Evolutionary conservation across 2,797 vertebrate species (phyloP).

Genomic region (Peromyscus nudipes): DNA sequence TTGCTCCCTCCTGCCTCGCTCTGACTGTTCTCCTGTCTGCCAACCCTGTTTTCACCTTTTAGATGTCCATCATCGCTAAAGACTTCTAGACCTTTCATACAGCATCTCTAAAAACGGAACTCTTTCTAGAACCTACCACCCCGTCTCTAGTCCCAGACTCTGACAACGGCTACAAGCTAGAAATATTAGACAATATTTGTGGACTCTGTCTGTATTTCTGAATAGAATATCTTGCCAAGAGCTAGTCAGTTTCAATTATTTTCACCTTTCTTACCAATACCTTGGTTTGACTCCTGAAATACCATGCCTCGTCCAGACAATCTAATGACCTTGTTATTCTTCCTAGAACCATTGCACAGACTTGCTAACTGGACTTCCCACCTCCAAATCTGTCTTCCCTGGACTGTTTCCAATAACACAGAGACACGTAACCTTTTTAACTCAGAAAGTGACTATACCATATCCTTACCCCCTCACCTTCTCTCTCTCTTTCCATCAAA

Average conservation of each 20-base stretch:
- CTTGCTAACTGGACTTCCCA: background rate
- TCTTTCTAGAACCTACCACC: background rate
- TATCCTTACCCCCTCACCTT: accelerated
- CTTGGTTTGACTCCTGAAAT: background rate
- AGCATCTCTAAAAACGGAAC: background rate
- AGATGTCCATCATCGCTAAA: background rate
- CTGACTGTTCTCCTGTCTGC: background rate
- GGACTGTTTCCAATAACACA: background rate
- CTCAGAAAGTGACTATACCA: background rate
- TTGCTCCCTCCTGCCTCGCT: background rate
- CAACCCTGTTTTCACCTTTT: background rate
- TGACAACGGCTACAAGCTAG: background rate
- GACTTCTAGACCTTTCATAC: background rate
- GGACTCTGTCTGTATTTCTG: background rate
- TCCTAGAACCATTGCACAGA: background rate
- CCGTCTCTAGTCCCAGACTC: background rate
- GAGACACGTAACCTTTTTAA: background rate
- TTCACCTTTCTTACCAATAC: background rate
- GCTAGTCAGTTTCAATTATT: background rate
- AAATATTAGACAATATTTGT: background rate
- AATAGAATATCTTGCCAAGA: background rate
- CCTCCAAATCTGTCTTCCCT: background rate
- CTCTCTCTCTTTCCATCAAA: background rate
- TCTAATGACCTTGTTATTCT: background rate
- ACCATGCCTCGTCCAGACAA: background rate